A percentile compares a stretch with the other conserved stretches of the same genome.
Evolutionary conservation across 2,113 vertebrate species (phyloP).

Genomic region (Saccopteryx leptura): DNA sequence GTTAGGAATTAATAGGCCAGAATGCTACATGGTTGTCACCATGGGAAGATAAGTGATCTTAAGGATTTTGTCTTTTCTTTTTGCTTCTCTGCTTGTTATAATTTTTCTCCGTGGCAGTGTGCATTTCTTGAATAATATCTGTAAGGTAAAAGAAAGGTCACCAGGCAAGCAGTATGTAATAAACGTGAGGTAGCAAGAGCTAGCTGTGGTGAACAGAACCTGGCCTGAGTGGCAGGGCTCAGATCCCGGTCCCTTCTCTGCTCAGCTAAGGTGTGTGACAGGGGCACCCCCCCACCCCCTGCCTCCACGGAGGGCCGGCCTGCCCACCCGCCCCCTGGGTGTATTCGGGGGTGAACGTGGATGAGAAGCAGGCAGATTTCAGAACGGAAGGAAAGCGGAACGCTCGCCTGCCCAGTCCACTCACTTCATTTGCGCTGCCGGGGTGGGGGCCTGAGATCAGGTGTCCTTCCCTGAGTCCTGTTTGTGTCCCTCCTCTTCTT

Average conservation of each 20-base stretch:
- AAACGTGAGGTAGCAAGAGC: background rate
- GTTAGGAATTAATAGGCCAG: background rate
- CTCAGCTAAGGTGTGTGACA: background rate
- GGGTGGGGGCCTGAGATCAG: background rate
- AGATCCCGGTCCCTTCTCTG: background rate
- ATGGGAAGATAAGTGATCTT: background rate
- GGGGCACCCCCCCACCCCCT: background rate
- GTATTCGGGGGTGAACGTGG: background rate
- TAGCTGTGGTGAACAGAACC: background rate
- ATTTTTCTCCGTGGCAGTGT: background rate
- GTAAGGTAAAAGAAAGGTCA: background rate
- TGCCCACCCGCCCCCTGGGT: background rate
- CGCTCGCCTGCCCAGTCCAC: background rate
- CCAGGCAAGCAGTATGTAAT: background rate
- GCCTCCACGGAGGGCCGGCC: background rate
- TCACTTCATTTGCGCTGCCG: background rate
- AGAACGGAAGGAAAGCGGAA: background rate
- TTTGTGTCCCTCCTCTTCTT: rapidly evolving
- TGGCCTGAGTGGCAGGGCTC: background rate
- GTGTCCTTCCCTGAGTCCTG: background rate
- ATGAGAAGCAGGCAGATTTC: background rate
- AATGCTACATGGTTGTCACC: background rate
- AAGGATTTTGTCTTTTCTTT: background rate
- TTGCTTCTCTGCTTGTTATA: background rate
- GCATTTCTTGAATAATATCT: background rate